Conservation (phyloP, 2,113 vertebrate species). For the Rissa tridactyla region DNA sequence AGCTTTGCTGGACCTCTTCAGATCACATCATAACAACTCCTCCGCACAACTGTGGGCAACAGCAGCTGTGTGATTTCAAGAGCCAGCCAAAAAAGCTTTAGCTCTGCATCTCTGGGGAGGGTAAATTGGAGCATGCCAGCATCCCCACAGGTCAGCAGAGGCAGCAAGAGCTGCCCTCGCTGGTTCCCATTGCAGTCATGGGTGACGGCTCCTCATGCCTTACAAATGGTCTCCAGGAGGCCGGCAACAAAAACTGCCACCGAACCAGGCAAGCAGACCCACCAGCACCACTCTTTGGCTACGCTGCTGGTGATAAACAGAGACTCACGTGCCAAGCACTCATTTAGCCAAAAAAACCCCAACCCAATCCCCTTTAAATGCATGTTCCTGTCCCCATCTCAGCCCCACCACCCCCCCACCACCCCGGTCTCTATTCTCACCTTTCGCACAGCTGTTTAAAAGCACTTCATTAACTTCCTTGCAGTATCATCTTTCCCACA, state of each 20-base stretch:
- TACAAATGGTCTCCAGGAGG: not conserved
- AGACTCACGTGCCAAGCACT: not conserved
- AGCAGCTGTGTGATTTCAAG: not conserved
- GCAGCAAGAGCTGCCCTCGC: not conserved
- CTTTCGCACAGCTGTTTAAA: not conserved
- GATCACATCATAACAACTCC: not conserved
- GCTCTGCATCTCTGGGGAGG: not conserved
- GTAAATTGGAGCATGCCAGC: not conserved
- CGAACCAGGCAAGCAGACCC: not conserved
- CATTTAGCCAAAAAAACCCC: not conserved
- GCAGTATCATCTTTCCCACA: not conserved
- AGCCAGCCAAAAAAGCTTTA: not conserved
- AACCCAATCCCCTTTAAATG: not conserved
- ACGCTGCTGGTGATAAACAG: not conserved
- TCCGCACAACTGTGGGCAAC: not conserved
- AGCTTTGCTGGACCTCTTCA: not conserved
- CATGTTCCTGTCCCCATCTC: not conserved
- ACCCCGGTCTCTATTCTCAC: not conserved
- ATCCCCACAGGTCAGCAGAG: not conserved
- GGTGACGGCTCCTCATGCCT: not conserved
- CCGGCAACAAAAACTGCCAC: not conserved
- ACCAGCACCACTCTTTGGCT: not conserved
- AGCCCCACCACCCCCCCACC: not conserved
- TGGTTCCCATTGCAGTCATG: not conserved
- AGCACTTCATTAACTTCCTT: not conserved